These are phyloP conservation scores for Lepidochitona cinerea DNA, from an alignment of 2,888 invertebrate species.

Conservation along the genomic window DNA sequence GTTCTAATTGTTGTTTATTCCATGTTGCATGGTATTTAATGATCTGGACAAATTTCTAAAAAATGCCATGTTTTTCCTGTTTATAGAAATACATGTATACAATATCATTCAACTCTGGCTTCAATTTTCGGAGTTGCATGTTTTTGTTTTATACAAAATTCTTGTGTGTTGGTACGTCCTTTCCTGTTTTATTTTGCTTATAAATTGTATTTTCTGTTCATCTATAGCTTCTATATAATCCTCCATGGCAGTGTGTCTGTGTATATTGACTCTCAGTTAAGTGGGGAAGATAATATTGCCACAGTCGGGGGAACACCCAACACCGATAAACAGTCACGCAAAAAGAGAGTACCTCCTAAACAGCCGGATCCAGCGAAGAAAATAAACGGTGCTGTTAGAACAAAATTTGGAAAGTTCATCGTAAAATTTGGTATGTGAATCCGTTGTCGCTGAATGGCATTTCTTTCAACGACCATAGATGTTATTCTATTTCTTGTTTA, in stretches of 20 bases:
- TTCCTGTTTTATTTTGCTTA: not conserved
- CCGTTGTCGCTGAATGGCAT: too few relatives aligned
- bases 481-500: too few relatives aligned
- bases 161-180: not conserved
- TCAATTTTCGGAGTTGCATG: too few relatives aligned
- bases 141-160: too few relatives aligned
- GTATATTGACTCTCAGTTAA: conserved; percentile 60
- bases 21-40: too few relatives aligned
- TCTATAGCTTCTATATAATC: conserved; percentile 62
- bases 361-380: not conserved
- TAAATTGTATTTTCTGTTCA: not conserved
- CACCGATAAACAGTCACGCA: not conserved
- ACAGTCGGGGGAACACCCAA: conserved; percentile 9
- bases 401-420: conserved; percentile 56
- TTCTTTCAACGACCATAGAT: too few relatives aligned
- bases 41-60: too few relatives aligned
- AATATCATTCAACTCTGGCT: too few relatives aligned
- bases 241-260: conserved; percentile 59
- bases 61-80: too few relatives aligned
- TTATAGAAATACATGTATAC: too few relatives aligned
- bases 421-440: conserved; percentile 54
- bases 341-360: not conserved
- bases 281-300: conserved; percentile 46
- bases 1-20: too few relatives aligned
- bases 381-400: conserved; percentile 36